These are phyloP conservation scores for Lutra lutra DNA, from an alignment of 2,797 vertebrate species.

Conservation along the genomic window DNA sequence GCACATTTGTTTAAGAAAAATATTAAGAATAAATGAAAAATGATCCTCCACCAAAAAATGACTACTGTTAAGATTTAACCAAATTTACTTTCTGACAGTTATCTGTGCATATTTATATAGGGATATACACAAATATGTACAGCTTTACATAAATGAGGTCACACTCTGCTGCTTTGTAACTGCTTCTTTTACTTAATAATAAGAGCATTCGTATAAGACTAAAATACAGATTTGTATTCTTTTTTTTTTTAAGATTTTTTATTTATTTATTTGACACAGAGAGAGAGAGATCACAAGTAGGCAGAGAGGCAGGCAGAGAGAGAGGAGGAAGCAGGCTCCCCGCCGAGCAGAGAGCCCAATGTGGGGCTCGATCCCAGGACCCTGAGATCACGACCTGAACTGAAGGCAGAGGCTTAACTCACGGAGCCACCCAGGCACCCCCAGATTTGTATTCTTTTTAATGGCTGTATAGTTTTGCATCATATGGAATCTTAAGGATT, in stretches of 20 bases:
- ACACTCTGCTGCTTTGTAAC: background rate
- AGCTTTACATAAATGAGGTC: background rate
- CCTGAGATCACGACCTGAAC: too few species aligned
- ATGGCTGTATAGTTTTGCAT: constrained; percentile 33
- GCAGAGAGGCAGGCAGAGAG: too few species aligned
- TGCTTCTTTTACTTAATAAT: constrained; percentile 47
- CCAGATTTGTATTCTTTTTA: constrained; percentile 35
- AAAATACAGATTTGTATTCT: constrained; percentile 19
- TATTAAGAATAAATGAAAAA: constrained; percentile 17
- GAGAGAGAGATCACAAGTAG: too few species aligned
- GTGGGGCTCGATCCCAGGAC: too few species aligned
- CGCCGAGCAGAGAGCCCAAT: too few species aligned
- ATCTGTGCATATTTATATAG: background rate
- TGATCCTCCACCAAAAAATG: background rate
- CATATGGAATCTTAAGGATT: constrained; percentile 39
- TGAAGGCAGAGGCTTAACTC: too few species aligned
- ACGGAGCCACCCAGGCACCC: too few species aligned
- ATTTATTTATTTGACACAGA: too few species aligned
- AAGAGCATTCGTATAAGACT: constrained; percentile 27
- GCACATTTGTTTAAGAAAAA: background rate
- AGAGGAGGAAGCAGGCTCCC: too few species aligned
- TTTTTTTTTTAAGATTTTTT: background rate
- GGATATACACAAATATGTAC: background rate
- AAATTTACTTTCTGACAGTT: constrained; percentile 27
- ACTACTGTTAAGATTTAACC: constrained; percentile 8